Evolutionary conservation across 1,140 invertebrate genomes (phyloP).

Genomic region (Calephelis virginiensis): DNA sequence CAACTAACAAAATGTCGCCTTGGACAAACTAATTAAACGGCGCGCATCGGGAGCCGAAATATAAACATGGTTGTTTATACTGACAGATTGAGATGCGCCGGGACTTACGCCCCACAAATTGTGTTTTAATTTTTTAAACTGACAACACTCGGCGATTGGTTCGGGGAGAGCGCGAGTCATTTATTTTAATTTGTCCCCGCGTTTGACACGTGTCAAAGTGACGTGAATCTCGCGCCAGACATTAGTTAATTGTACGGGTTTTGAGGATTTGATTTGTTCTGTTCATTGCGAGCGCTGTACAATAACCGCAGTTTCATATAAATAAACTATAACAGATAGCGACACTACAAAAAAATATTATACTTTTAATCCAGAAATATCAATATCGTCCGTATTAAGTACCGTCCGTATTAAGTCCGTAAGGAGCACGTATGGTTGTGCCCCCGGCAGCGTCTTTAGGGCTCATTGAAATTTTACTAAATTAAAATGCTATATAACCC

Average conservation of each 20-base stretch:
- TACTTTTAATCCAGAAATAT: too few relatives aligned
- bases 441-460: too few relatives aligned
- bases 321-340: not conserved
- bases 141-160: slow-evolving; percentile 44
- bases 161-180: slow-evolving; percentile 49
- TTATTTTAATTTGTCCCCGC: slow-evolving; percentile 67
- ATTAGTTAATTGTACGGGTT: slow-evolving; percentile 12
- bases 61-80: slow-evolving; percentile 57
- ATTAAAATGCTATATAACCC: too few relatives aligned
- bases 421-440: too few relatives aligned
- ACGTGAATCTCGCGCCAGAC: slow-evolving; percentile 14
- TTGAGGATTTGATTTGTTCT: slow-evolving; percentile 12
- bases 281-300: not conserved
- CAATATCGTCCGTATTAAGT: too few relatives aligned
- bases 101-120: slow-evolving; percentile 49
- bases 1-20: slow-evolving; percentile 32
- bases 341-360: too few relatives aligned
- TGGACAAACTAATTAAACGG: slow-evolving; percentile 56
- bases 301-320: not conserved
- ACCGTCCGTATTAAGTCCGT: too few relatives aligned
- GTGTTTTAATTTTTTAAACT: slow-evolving; percentile 73
- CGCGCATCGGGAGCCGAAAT: slow-evolving; percentile 45
- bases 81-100: slow-evolving; percentile 54
- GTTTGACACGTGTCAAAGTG: slow-evolving; percentile 17
- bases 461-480: too few relatives aligned